Conservation (phyloP, 1,140 invertebrate genomes). For the Drosophila paulistorum region DNA sequence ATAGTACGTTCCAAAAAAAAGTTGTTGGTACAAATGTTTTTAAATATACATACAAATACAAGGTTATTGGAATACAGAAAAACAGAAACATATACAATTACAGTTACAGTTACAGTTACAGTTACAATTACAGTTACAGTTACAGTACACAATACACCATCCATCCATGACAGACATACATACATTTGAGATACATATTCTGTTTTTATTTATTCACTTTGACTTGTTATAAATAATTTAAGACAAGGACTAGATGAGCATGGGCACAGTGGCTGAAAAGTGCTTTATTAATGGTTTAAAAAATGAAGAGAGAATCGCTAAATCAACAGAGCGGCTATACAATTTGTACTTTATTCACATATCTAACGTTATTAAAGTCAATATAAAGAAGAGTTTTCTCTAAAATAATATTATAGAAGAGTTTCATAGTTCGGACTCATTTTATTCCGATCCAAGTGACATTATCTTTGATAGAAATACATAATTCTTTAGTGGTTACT, state of each 20-base stretch:
- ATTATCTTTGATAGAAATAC: too few relatives aligned
- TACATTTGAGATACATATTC: neutral
- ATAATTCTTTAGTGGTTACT: too few relatives aligned
- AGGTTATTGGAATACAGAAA: neutral
- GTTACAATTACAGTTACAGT: neutral
- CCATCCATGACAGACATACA: neutral
- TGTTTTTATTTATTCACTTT: neutral
- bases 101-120: neutral
- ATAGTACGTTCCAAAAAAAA: neutral
- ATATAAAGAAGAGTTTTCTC: too few relatives aligned
- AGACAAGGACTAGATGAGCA: neutral
- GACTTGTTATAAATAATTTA: slow-evolving; percentile 22
- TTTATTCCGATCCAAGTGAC: too few relatives aligned
- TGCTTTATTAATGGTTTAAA: too few relatives aligned
- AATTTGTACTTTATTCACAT: too few relatives aligned
- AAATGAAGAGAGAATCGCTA: too few relatives aligned
- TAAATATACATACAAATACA: slow-evolving; percentile 9
- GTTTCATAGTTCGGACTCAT: too few relatives aligned
- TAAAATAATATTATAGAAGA: too few relatives aligned
- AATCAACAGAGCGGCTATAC: too few relatives aligned
- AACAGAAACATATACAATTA: slow-evolving; percentile 4
- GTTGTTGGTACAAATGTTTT: neutral
- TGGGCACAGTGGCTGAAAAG: slow-evolving; percentile 28
- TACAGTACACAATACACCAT: neutral
- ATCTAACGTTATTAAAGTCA: too few relatives aligned